phyloP scores from a whole-genome alignment of 2,888 invertebrate species.

The Orthonychiurus folsomi region DNA sequence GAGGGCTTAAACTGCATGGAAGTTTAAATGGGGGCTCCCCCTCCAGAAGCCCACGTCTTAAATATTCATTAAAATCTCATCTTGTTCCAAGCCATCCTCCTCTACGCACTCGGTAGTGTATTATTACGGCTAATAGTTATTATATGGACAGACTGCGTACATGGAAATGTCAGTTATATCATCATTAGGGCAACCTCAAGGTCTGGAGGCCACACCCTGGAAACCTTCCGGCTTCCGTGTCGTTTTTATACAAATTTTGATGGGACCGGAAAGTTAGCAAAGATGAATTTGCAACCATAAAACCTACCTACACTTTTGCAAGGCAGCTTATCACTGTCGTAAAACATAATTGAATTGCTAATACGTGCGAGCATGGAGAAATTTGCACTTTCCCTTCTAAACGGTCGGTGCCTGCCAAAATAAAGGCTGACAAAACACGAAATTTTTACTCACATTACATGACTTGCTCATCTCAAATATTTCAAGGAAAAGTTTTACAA shows the following conservation, averaged over 20 bases:
- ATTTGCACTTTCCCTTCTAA: slow-evolving; percentile 85
- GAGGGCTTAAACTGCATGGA: not conserved
- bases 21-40: not conserved
- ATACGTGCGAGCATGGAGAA: slow-evolving; percentile 87
- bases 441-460: too few relatives aligned
- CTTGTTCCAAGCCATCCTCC: too few relatives aligned
- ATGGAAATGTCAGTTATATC: not conserved
- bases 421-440: too few relatives aligned
- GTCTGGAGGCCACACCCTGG: too few relatives aligned
- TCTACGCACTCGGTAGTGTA: too few relatives aligned
- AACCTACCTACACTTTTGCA: slow-evolving; percentile 5
- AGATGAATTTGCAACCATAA: slow-evolving; percentile 1
- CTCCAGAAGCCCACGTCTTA: not conserved
- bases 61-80: slow-evolving; percentile 1
- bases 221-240: too few relatives aligned
- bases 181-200: not conserved
- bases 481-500: too few relatives aligned
- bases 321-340: slow-evolving; percentile 58
- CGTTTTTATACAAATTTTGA: too few relatives aligned
- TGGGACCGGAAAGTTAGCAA: not conserved
- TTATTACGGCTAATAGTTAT: not conserved
- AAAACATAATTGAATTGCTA: slow-evolving; percentile 80
- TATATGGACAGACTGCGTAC: not conserved
- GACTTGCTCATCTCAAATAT: too few relatives aligned
- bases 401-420: too few relatives aligned